Base-by-base conservation (phyloP, 1,140 invertebrate genomes). In the Heterodera carotae region DNA sequence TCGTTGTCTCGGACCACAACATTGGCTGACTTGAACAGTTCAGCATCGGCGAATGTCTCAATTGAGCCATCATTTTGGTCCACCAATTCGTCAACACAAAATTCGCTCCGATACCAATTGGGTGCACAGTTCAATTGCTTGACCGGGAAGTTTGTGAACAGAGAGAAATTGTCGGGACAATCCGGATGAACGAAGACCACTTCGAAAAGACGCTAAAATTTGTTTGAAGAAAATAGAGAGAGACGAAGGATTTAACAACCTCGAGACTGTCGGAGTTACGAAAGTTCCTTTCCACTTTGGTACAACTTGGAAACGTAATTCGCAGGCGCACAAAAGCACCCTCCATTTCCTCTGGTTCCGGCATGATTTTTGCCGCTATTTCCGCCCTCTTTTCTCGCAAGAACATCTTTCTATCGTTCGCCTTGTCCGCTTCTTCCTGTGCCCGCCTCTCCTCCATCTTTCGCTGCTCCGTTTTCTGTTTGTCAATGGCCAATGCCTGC, bases 141-240 rank as follows among this genome's bases (percentile, higher is more conserved):
- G 25, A 62, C 12, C 12, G 72, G 72, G 27, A 59, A 74, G 27
- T 62, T 74, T 5, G 56, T 64, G 39, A 74, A 39, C 56, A 74
- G 39, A 31, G 72, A 74, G 39, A 43, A 69, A 74, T 74, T 59
- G 6, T 74, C 72, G 39, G 72, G 72, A 34, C 72, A 74, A 31
- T 74, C 72, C 59, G 53, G 56, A 34, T 69, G 68, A 34, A 69
- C 18, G 53, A 69, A 69, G 39, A 34, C 68, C 29, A 29, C 33
- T 31, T 69, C 53, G 27, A 69, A 69, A 34, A 69, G 68, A 33
- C 68, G 68, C 68, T 69, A n/a, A n/a, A n/a, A n/a, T n/a, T n/a
- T n/a, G n/a, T n/a, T n/a, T n/a, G n/a, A n/a, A n/a, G n/a, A n/a
- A n/a, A n/a, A n/a, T n/a, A n/a, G n/a, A n/a, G n/a, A n/a, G n/a